These are phyloP conservation scores for Thripadectes ignobilis DNA, from an alignment of 2,797 vertebrate genomes.

Conservation along the genomic window DNA sequence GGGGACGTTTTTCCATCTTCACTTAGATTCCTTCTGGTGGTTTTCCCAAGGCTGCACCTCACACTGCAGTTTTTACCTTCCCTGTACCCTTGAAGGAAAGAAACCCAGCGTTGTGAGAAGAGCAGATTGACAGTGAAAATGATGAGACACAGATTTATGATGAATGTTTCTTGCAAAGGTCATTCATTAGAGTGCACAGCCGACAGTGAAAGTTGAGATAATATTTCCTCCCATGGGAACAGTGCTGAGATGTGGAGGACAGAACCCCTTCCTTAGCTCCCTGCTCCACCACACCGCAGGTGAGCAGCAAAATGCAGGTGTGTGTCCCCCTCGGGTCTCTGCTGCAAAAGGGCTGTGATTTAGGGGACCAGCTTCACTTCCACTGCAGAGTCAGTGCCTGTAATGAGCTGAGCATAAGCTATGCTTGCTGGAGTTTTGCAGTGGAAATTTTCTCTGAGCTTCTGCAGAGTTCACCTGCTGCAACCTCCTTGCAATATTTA, in stretches of 20 bases:
- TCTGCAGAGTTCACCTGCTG: constrained; percentile 12
- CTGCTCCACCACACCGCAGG: neutral
- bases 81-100: neutral
- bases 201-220: neutral
- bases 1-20: neutral
- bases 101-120: neutral
- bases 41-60: neutral
- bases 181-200: neutral
- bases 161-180: neutral
- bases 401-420: neutral
- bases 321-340: neutral
- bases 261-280: neutral
- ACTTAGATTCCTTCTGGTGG: neutral
- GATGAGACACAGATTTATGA: neutral
- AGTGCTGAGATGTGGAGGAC: neutral
- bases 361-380: neutral
- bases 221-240: neutral
- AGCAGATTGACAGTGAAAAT: neutral
- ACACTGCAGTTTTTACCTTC: neutral
- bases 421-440: neutral
- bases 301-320: neutral
- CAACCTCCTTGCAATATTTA: constrained; percentile 8
- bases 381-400: neutral
- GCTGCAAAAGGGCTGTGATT: neutral
- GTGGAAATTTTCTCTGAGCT: neutral